Base-by-base conservation (phyloP, 37 sponge, comb jelly and placozoan genomes). In the Cladorhizidae sp. region DNA sequence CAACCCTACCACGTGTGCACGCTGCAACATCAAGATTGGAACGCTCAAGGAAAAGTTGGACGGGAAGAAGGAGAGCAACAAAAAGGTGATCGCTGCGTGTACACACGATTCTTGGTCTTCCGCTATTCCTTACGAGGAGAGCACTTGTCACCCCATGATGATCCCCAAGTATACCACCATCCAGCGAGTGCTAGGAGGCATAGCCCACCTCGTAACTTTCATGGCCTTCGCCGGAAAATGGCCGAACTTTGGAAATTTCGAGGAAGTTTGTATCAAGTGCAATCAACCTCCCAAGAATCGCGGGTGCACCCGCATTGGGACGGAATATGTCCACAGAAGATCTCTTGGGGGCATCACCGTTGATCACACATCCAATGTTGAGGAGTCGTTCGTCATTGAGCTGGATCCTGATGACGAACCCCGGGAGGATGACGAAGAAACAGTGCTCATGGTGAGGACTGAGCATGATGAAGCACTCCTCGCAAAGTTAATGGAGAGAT, bases 71-170 rank as follows among this genome's bases (percentile, higher is more conserved):
- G 62, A 61, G 25, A 11, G 54, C 15, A 15, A 52, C 54, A 15
- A 15, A 15, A 28, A 61, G 26, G 25, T 8, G 62, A 29, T 68
- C 40, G 39, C 38, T 28, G 29, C 69, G 3, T 68, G 40, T 20
- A 68, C 69, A 11, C 7, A 59, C 18, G 38, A 36, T 21, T 26
- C 12, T 57, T 56, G n/a, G 59, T 58, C 39, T 18, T 6, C 6
- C 3, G 70, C 39, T 2, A 31, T 67, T 18, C 69, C 52, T 7
- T 79, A 79, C 23, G 69, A 67, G 1, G 79, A 79, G 17, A 40
- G 65, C 54, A 29, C 51, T 1, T 82, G 83, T 35, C 83, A 82
- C 36, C 70, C 70, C 6, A 50, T 58, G n/a, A 18, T 82, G 23
- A 33, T 74, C 15, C 74, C 83, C 3, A 72, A 64, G 35, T 72